A percentile compares a stretch with the other conserved stretches of the same genome.
phyloP scores from a whole-genome alignment of 2,797 vertebrate genomes.

The Tadarida brasiliensis region DNA sequence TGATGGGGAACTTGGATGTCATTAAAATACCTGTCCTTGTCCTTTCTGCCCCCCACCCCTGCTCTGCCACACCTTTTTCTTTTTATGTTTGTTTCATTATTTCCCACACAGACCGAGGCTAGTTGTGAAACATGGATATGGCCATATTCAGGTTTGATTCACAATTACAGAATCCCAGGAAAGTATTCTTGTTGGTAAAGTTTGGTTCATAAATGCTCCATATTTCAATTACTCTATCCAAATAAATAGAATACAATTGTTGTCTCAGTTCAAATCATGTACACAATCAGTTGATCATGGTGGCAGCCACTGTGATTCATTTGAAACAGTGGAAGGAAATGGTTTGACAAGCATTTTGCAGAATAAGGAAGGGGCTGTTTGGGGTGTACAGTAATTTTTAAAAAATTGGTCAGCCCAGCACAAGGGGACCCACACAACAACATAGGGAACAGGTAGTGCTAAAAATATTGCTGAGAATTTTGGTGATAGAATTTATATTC shows the following conservation, averaged over 20 bases:
- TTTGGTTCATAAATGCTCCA: neutral
- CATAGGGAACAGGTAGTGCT: neutral
- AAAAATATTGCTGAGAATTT: neutral
- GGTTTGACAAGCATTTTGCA: neutral
- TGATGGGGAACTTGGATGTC: neutral
- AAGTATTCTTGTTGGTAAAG: neutral
- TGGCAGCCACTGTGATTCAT: neutral
- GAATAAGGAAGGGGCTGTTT: neutral
- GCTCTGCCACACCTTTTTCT: neutral
- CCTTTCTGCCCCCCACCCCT: neutral
- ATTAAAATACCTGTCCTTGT: neutral
- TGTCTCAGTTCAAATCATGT: neutral
- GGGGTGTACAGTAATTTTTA: neutral
- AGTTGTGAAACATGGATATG: neutral
- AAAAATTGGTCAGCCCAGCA: neutral
- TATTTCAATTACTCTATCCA: conserved; percentile 6
- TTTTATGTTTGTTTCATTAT: neutral
- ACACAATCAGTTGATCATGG: neutral
- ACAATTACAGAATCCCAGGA: neutral
- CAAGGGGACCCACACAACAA: neutral
- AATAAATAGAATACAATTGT: neutral
- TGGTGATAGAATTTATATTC: neutral
- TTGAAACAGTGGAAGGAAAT: neutral
- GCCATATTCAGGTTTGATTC: neutral
- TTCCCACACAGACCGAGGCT: neutral